phyloP scores from a whole-genome alignment of 1,140 invertebrate genomes.

The Eumaeus atala region DNA sequence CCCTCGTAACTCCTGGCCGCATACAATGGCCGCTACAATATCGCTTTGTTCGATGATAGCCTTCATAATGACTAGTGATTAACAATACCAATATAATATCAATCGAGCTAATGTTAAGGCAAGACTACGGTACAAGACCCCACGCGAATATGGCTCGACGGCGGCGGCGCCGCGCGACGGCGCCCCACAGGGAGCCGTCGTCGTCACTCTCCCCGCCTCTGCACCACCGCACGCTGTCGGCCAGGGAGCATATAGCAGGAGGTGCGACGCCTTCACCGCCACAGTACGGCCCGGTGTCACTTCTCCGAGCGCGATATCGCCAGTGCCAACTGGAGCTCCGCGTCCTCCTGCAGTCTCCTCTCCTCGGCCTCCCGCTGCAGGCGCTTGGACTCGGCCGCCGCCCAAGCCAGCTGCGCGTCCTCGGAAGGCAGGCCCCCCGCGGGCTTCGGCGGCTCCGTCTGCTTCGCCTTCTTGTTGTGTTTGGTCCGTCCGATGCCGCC shows the following conservation, averaged over 20 bases:
- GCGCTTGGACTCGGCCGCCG: conserved; percentile 72
- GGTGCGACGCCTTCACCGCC: neutral
- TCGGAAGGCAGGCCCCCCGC: conserved; percentile 52
- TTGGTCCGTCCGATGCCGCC: conserved; percentile 54
- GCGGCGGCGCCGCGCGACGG: too few relatives aligned
- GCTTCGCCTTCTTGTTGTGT: conserved; percentile 50
- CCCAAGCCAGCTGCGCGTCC: conserved; percentile 76
- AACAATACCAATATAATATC: conserved; percentile 14
- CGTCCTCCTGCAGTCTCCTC: conserved; percentile 67
- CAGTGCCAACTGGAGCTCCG: conserved; percentile 74
- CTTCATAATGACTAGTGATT: conserved; percentile 13
- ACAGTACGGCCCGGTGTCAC: conserved; percentile 27
- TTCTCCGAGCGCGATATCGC: conserved; percentile 69
- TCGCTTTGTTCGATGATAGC: neutral
- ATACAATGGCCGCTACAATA: too few relatives aligned
- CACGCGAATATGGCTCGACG: too few relatives aligned
- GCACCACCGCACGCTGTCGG: too few relatives aligned
- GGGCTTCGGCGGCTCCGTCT: conserved; percentile 30
- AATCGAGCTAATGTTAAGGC: conserved; percentile 19
- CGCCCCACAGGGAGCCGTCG: too few relatives aligned
- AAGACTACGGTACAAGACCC: conserved; percentile 13
- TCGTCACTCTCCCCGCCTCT: too few relatives aligned
- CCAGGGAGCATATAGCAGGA: too few relatives aligned
- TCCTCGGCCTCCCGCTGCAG: conserved; percentile 65
- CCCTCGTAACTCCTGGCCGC: too few relatives aligned